A percentile compares a stretch with the other conserved stretches of the same genome.
These are phyloP conservation scores for Brienomyrus brachyistius DNA, from an alignment of 2,113 vertebrate genomes.

Conservation along the genomic window DNA sequence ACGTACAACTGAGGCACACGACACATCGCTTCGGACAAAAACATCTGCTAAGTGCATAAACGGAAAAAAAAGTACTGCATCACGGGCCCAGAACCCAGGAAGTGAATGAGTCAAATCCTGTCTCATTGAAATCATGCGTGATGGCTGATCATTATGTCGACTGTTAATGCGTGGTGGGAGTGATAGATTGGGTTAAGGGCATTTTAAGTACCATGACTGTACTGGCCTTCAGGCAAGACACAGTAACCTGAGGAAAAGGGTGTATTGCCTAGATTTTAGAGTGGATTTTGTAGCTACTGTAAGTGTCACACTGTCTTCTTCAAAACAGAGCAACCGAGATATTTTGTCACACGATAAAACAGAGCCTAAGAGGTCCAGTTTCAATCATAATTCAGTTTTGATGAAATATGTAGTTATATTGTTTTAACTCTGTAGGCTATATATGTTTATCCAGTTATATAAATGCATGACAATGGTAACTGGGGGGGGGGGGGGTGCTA, in stretches of 20 bases:
- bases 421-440: neutral
- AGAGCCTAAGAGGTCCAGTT: neutral
- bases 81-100: neutral
- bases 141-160: neutral
- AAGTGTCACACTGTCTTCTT: neutral
- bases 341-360: neutral
- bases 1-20: no score
- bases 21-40: neutral
- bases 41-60: neutral
- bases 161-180: neutral
- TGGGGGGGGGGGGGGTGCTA: neutral
- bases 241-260: neutral
- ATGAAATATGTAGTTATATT: neutral
- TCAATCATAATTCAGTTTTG: neutral
- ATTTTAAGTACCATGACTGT: neutral
- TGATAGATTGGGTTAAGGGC: neutral
- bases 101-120: neutral
- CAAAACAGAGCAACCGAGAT: neutral
- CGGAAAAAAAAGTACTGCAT: neutral
- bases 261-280: neutral
- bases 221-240: neutral
- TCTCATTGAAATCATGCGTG: neutral
- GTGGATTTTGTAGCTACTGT: neutral
- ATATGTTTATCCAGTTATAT: neutral
- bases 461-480: neutral